Percentiles rank a stretch among this genome's conserved stretches.
Conservation (phyloP, 2,113 vertebrate species). For the Tragulus kanchil region DNA sequence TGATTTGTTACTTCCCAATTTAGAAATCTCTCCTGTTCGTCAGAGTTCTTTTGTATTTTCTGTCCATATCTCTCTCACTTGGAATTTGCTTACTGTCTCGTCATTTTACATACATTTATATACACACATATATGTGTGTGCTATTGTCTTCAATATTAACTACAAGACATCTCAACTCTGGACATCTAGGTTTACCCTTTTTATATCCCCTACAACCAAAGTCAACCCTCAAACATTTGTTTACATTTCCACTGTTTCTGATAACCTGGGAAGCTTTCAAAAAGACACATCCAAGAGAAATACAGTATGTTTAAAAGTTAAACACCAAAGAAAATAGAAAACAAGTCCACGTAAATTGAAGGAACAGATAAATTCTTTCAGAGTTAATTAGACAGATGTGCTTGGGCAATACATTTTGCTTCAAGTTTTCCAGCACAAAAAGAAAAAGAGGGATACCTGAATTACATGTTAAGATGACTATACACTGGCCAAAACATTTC, state of each 20-base stretch:
- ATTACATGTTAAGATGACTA: not conserved
- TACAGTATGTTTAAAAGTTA: not conserved
- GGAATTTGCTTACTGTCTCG: not conserved
- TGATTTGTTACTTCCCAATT: not conserved
- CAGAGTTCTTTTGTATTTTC: not conserved
- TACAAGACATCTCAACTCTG: not conserved
- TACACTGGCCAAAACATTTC: not conserved
- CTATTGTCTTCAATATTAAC: not conserved
- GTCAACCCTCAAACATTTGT: not conserved
- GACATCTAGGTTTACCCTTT: not conserved
- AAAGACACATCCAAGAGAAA: slow-evolving; percentile 10
- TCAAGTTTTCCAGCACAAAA: slow-evolving; percentile 24
- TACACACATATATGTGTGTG: not conserved
- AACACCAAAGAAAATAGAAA: slow-evolving; percentile 31
- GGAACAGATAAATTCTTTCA: slow-evolving; percentile 7
- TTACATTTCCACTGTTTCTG: slow-evolving; percentile 41
- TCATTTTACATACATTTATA: not conserved
- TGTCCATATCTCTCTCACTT: not conserved
- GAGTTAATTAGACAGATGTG: slow-evolving; percentile 53
- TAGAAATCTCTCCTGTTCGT: not conserved
- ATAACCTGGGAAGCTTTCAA: not conserved
- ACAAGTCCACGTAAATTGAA: slow-evolving; percentile 17
- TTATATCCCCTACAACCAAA: not conserved
- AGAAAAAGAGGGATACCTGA: not conserved
- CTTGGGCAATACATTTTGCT: slow-evolving; percentile 36